phyloP scores from a whole-genome alignment of 2,113 vertebrate species.

The Pangasianodon gigas region DNA sequence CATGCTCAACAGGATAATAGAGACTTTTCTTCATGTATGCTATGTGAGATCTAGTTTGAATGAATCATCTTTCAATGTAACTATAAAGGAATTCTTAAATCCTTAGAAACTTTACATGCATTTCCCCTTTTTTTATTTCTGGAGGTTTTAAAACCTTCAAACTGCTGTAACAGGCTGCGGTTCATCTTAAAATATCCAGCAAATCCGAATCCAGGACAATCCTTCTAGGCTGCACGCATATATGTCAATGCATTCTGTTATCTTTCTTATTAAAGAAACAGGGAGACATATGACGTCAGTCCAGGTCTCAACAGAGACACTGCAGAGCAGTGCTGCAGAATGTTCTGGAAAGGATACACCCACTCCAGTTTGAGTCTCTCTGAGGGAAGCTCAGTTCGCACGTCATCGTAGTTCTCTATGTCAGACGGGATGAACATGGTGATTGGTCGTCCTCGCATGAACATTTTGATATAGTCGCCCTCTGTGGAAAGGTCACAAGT shows the following conservation, averaged over 20 bases:
- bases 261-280: neutral
- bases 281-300: neutral
- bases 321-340: neutral
- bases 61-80: neutral
- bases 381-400: constrained; percentile 88
- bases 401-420: constrained; percentile 89
- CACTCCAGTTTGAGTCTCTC: constrained; percentile 97
- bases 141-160: neutral
- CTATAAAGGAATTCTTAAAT: neutral
- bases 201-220: neutral
- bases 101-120: neutral
- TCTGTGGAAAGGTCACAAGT: constrained; percentile 74
- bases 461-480: constrained; percentile 97
- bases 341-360: constrained; percentile 88
- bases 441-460: constrained; percentile 97
- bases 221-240: neutral
- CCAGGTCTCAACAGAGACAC: neutral
- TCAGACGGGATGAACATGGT: constrained; percentile 98
- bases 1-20: neutral
- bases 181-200: neutral
- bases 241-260: neutral
- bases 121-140: neutral
- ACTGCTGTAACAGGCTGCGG: neutral
- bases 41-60: neutral
- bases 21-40: neutral